Conservation (phyloP, 2,113 vertebrate species). For the Antechinus stuartii region DNA sequence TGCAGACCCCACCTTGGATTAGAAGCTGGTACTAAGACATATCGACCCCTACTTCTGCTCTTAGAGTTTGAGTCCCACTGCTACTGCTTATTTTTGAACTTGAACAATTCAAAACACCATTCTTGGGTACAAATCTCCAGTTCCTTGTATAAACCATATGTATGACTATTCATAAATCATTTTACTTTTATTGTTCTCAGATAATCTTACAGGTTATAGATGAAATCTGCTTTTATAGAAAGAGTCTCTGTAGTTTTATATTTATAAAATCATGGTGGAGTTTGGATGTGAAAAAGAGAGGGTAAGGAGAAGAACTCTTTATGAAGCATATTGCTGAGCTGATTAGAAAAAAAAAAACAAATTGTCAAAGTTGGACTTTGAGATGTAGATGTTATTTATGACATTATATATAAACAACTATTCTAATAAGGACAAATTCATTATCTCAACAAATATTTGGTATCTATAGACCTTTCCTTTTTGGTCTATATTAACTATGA, state of each 20-base stretch:
- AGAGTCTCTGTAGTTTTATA: background rate
- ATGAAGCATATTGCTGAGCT: too few species aligned
- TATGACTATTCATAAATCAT: background rate
- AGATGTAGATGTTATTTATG: background rate
- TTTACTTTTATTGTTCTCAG: background rate
- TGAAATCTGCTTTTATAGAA: background rate
- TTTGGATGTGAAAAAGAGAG: background rate
- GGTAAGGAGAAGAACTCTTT: background rate
- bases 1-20: background rate
- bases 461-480: background rate
- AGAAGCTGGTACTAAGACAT: background rate
- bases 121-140: background rate
- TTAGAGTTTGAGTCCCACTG: background rate
- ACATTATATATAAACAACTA: background rate
- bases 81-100: background rate
- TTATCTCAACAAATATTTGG: too few species aligned
- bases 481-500: background rate
- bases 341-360: too few species aligned
- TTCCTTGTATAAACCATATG: background rate
- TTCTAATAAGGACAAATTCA: too few species aligned
- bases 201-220: background rate
- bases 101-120: background rate
- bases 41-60: background rate
- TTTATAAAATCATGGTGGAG: fast-evolving
- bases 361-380: background rate